Conservation (phyloP, 2,888 invertebrate species). For the Diadegma fenestrale region DNA sequence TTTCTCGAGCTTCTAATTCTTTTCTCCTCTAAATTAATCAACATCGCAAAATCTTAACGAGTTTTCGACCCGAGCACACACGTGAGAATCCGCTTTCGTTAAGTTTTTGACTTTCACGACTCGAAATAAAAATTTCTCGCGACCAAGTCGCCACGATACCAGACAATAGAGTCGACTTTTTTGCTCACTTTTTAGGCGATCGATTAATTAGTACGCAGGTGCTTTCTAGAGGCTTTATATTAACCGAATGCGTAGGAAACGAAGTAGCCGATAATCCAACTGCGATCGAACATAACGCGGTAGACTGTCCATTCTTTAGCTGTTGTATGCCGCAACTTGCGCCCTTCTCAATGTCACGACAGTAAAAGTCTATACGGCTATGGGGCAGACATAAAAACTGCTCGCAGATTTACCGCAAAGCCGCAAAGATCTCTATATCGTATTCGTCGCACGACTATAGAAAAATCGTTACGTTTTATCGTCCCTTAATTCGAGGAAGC, state of each 20-base stretch:
- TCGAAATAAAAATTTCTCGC: neutral
- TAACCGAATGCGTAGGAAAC: conserved; percentile 8
- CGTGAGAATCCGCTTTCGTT: neutral
- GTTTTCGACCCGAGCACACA: neutral
- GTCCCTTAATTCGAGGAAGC: conserved; percentile 63
- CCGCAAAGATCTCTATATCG: conserved; percentile 38
- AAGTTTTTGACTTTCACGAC: neutral
- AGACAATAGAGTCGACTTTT: neutral
- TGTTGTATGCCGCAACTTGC: neutral
- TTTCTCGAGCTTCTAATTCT: neutral
- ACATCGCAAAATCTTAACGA: neutral
- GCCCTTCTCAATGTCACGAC: neutral
- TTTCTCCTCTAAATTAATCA: neutral
- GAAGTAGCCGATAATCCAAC: conserved; percentile 13
- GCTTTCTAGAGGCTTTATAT: conserved; percentile 18
- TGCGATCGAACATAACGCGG: neutral
- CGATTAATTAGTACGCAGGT: conserved; percentile 48
- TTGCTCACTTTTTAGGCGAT: conserved; percentile 15
- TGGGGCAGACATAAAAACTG: conserved; percentile 24
- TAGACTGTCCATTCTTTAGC: neutral
- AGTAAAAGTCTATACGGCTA: neutral
- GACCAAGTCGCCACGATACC: neutral
- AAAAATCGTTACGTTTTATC: conserved; percentile 67
- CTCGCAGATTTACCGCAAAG: conserved; percentile 22
- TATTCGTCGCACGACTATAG: conserved; percentile 26